Conservation (phyloP, 2,888 invertebrate genomes). For the Dryobota labecula region DNA sequence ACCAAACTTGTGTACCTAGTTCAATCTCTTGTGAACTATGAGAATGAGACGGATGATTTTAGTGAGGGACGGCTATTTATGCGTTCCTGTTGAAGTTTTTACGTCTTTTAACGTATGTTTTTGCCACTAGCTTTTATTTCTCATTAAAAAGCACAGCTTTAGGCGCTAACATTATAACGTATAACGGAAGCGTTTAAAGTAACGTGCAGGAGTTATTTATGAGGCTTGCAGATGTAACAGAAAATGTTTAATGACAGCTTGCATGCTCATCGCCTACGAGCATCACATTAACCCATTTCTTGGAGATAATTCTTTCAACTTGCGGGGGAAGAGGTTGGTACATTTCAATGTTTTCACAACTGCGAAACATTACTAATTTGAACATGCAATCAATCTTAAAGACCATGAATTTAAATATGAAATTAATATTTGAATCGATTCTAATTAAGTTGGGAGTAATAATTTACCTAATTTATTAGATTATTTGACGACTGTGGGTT, state of each 20-base stretch:
- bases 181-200: slow-evolving; percentile 47
- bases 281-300: slow-evolving; percentile 62
- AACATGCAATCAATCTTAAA: slow-evolving; percentile 36
- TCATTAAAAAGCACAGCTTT: slow-evolving; percentile 28
- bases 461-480: slow-evolving; percentile 39
- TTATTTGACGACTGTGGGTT: neutral
- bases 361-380: slow-evolving; percentile 26
- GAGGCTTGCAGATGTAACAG: slow-evolving; percentile 60
- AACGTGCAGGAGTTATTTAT: slow-evolving; percentile 57
- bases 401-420: slow-evolving; percentile 35
- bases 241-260: slow-evolving; percentile 62
- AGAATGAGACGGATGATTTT: slow-evolving; percentile 30
- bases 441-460: slow-evolving; percentile 32
- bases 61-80: slow-evolving; percentile 31
- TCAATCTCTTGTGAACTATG: slow-evolving; percentile 52
- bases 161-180: slow-evolving; percentile 35
- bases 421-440: slow-evolving; percentile 38
- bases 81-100: slow-evolving; percentile 30
- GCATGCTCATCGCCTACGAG: slow-evolving; percentile 56
- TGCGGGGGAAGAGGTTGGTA: slow-evolving; percentile 24
- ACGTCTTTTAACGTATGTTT: slow-evolving; percentile 36
- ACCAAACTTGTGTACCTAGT: slow-evolving; percentile 48
- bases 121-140: slow-evolving; percentile 26
- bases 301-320: slow-evolving; percentile 54
- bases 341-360: slow-evolving; percentile 43